These are phyloP conservation scores for Zaprionus taronus DNA, from an alignment of 1,140 invertebrate genomes.

Conservation along the genomic window DNA sequence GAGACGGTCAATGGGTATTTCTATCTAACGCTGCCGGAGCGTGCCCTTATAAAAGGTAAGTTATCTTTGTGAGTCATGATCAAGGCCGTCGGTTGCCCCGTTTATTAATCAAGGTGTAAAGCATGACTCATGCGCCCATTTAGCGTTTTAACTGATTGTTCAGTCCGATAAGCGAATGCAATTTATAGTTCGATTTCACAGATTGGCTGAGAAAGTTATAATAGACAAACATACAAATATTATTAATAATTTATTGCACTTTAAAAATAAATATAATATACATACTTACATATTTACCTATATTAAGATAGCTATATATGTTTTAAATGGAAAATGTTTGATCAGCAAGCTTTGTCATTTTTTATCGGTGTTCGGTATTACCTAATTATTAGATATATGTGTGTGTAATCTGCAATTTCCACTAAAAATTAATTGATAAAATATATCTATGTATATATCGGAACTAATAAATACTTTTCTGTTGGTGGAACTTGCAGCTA, in stretches of 20 bases:
- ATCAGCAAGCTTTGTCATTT: not conserved
- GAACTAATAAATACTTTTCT: not conserved
- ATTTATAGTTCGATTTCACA: not conserved
- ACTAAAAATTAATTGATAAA: not conserved
- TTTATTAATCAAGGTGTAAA: constrained; percentile 12
- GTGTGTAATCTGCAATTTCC: not conserved
- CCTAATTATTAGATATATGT: not conserved
- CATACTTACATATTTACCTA: no score
- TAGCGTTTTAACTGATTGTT: not conserved
- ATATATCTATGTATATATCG: not conserved
- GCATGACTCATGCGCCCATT: constrained; percentile 28
- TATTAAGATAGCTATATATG: no score
- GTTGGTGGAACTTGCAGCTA: constrained; percentile 35
- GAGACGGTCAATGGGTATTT: constrained; percentile 67
- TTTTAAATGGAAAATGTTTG: not conserved
- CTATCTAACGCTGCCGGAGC: constrained; percentile 59
- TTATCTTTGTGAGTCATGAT: constrained; percentile 42
- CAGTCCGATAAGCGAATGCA: constrained; percentile 15
- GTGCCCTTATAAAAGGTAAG: constrained; percentile 71
- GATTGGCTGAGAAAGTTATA: not conserved
- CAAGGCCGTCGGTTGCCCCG: not conserved
- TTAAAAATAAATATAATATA: not conserved
- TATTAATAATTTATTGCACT: no score
- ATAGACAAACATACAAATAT: not conserved
- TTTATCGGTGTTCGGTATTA: not conserved